Conservation (phyloP, 1,140 invertebrate species). For the Stenopsyche tienmushanensis region DNA sequence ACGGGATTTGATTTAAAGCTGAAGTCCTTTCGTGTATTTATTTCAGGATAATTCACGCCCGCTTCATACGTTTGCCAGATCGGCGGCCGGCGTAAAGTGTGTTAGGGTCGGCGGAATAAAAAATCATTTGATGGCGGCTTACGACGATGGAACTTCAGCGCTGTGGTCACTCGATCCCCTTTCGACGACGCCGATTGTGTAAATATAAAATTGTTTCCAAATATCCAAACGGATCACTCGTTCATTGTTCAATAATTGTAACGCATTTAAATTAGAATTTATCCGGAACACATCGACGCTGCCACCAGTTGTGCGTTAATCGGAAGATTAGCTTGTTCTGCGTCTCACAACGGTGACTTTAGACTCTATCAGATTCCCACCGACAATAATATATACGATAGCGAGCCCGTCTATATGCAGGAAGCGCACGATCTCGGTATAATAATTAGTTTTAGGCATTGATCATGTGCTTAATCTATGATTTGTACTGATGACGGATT, state of each 20-base stretch:
- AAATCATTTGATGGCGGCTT: constrained; percentile 64
- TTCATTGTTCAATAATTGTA: too few species aligned
- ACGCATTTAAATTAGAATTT: too few species aligned
- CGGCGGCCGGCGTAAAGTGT: constrained; percentile 46
- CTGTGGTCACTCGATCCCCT: constrained; percentile 63
- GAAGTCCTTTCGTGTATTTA: neutral
- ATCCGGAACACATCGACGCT: constrained; percentile 59
- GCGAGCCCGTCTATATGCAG: constrained; percentile 43
- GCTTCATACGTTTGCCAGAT: constrained; percentile 10
- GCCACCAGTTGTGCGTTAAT: constrained; percentile 62
- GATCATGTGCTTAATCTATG: neutral
- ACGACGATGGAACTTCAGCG: constrained; percentile 71
- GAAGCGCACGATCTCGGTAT: constrained; percentile 69
- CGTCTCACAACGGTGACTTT: constrained; percentile 65
- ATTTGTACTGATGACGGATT: neutral
- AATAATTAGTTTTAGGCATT: neutral
- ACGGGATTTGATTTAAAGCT: neutral
- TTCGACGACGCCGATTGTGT: constrained; percentile 58
- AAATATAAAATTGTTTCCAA: constrained; percentile 40
- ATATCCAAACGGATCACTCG: too few species aligned
- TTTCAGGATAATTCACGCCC: neutral
- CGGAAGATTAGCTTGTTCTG: constrained; percentile 63
- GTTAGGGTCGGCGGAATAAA: constrained; percentile 62
- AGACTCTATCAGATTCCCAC: constrained; percentile 57
- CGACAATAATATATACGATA: neutral